phyloP scores from a whole-genome alignment of 35 echinoderm and acorn worm genomes.

The Lytechinus variegatus region DNA sequence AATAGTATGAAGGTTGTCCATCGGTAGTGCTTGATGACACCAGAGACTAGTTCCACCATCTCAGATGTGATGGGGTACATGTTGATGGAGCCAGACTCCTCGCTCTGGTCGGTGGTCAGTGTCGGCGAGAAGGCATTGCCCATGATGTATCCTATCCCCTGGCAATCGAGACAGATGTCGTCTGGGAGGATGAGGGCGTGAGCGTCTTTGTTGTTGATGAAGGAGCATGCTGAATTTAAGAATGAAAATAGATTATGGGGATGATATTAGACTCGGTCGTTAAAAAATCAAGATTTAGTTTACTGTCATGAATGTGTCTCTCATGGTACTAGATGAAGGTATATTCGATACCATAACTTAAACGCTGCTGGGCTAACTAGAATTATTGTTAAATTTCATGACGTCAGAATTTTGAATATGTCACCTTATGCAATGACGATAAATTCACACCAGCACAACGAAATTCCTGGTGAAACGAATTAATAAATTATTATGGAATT shows the following conservation, averaged over 20 bases:
- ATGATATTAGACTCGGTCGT: background rate
- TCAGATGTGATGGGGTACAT: constrained; percentile 66
- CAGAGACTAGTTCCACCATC: constrained; percentile 67
- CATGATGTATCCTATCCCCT: constrained; percentile 56
- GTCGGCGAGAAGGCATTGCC: constrained; percentile 72
- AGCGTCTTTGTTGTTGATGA: constrained; percentile 60
- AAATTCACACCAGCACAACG: too few relatives aligned
- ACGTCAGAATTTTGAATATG: too few relatives aligned
- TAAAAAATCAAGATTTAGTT: background rate
- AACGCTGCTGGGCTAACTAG: too few relatives aligned
- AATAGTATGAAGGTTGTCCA: constrained; percentile 77
- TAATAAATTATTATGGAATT: too few relatives aligned
- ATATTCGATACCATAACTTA: too few relatives aligned
- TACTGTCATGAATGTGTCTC: too few relatives aligned
- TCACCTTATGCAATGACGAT: too few relatives aligned
- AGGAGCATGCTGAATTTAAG: background rate
- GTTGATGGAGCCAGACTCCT: constrained; percentile 66
- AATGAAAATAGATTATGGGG: background rate
- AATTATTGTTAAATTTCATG: too few relatives aligned
- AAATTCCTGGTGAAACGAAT: too few relatives aligned
- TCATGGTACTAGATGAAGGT: too few relatives aligned
- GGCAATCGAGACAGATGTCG: constrained; percentile 67
- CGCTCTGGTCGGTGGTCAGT: constrained; percentile 61
- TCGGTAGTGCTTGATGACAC: constrained; percentile 66
- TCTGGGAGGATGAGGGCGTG: constrained; percentile 65